Conservation (phyloP, 2,888 invertebrate genomes). For the Helleia helle region DNA sequence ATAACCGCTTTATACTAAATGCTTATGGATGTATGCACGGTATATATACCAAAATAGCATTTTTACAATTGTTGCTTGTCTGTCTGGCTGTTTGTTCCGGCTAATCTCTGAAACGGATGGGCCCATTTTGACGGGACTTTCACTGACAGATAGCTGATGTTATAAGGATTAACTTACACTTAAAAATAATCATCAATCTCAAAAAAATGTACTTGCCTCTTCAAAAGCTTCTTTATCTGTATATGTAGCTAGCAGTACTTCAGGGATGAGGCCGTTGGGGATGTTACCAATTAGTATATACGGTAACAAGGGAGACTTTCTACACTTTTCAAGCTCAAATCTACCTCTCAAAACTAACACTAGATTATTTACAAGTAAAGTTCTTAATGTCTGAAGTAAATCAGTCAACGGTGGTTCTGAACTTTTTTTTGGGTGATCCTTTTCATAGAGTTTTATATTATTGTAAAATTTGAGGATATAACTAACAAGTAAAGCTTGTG, state of each 20-base stretch:
- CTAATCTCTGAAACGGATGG: too few species aligned
- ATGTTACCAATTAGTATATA: constrained; percentile 81
- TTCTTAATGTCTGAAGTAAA: constrained; percentile 73
- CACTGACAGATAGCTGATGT: too few species aligned
- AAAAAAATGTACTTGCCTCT: constrained; percentile 37
- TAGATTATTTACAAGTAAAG: constrained; percentile 71
- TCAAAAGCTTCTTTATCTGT: constrained; percentile 74
- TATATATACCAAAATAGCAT: too few species aligned
- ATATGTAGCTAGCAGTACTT: constrained; percentile 77
- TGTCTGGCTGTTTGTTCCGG: too few species aligned
- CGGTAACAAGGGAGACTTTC: constrained; percentile 78
- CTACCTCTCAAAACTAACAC: constrained; percentile 73
- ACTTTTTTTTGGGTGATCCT: constrained; percentile 83
- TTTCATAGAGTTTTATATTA: constrained; percentile 81
- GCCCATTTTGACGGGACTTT: too few species aligned
- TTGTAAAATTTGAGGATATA: constrained; percentile 75
- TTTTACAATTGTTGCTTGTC: too few species aligned
- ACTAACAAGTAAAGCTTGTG: constrained; percentile 60
- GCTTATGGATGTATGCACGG: too few species aligned
- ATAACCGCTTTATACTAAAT: too few species aligned
- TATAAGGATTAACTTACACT: too few species aligned
- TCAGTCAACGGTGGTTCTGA: constrained; percentile 83
- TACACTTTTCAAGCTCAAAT: constrained; percentile 65
- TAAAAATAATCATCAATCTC: too few species aligned
- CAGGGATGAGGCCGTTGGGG: constrained; percentile 83